Conservation (phyloP, 2,888 invertebrate species). For the Ferdinandea cuprea region DNA sequence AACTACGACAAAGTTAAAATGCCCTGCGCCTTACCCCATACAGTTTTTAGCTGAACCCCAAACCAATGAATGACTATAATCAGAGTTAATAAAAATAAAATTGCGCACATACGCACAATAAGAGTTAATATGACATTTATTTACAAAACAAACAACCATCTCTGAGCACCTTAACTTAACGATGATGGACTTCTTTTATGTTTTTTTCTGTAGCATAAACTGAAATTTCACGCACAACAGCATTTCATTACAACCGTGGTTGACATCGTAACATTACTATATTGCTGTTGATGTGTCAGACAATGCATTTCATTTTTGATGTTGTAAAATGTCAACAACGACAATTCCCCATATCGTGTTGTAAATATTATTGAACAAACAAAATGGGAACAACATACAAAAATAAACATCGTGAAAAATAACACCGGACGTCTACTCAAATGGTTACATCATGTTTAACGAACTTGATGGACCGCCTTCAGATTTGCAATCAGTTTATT, state of each 20-base stretch:
- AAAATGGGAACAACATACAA: not conserved
- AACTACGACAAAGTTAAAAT: no score
- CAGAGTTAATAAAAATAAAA: no score
- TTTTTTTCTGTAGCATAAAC: not conserved
- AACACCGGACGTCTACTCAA: constrained; percentile 37
- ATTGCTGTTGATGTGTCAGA: constrained; percentile 34
- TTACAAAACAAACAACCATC: not conserved
- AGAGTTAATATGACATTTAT: no score
- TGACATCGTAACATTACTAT: constrained; percentile 47
- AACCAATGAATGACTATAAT: no score
- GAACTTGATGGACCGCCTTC: constrained; percentile 51
- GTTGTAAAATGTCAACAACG: constrained; percentile 15
- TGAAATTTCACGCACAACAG: constrained; percentile 28
- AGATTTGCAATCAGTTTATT: constrained; percentile 54
- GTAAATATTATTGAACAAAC: not conserved
- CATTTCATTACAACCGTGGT: constrained; percentile 21
- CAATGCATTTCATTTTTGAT: constrained; percentile 32
- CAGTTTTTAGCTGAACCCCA: no score
- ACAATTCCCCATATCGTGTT: constrained; percentile 13
- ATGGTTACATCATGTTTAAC: constrained; percentile 56
- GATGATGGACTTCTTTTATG: constrained; percentile 1
- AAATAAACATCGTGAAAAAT: constrained; percentile 11
- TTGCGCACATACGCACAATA: no score
- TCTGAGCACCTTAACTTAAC: constrained; percentile 26
- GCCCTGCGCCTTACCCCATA: no score